Conservation (phyloP, 2,113 vertebrate species). For the Haliaeetus leucogaster region DNA sequence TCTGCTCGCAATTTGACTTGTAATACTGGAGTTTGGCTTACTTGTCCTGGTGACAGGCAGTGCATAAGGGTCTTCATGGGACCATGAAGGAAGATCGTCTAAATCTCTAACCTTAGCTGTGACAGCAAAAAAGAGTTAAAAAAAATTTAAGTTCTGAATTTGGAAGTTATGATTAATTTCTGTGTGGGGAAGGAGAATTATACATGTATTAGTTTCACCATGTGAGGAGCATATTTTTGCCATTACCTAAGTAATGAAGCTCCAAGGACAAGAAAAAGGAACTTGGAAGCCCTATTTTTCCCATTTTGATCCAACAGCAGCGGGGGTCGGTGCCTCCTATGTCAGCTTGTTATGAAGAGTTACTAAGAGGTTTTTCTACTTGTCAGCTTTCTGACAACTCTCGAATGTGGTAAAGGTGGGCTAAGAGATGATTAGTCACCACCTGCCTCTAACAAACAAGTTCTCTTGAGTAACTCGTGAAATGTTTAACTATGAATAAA, state of each 20-base stretch:
- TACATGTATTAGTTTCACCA: slow-evolving; percentile 3
- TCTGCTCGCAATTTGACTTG: neutral
- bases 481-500: slow-evolving; percentile 9
- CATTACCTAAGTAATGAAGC: slow-evolving; percentile 29
- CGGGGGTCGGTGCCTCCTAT: neutral
- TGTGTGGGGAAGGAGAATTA: slow-evolving; percentile 14
- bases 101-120: neutral
- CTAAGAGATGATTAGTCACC: slow-evolving; percentile 53
- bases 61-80: neutral
- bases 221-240: slow-evolving; percentile 17
- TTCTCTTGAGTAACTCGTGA: slow-evolving; percentile 20
- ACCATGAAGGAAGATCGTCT: neutral
- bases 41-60: neutral
- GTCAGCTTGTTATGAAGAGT: slow-evolving; percentile 26
- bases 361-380: slow-evolving; percentile 41
- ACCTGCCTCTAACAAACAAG: slow-evolving; percentile 48
- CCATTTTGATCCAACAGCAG: slow-evolving; percentile 29
- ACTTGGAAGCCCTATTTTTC: slow-evolving; percentile 41
- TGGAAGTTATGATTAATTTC: slow-evolving; percentile 29
- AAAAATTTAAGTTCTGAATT: neutral
- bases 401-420: slow-evolving; percentile 45
- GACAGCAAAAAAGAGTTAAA: neutral
- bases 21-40: neutral
- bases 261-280: slow-evolving; percentile 38
- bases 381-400: slow-evolving; percentile 33